phyloP scores from a whole-genome alignment of 2,888 invertebrate species.

The Drosophila multiciliata region DNA sequence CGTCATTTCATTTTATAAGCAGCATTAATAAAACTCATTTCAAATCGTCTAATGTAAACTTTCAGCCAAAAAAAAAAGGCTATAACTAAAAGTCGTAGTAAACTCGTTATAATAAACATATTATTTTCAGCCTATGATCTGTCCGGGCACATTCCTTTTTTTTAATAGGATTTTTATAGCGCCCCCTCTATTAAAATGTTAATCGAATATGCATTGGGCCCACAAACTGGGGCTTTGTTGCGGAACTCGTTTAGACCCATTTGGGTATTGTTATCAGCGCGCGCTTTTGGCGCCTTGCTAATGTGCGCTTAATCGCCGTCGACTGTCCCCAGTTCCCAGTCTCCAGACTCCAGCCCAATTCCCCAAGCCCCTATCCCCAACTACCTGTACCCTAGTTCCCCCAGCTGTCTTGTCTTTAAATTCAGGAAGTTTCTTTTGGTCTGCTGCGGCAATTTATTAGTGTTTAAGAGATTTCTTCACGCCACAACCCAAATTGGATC shows the following conservation, averaged over 20 bases:
- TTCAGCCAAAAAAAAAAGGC: constrained; percentile 12
- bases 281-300: constrained; percentile 78
- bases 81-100: constrained; percentile 6
- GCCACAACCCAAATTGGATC: constrained; percentile 48
- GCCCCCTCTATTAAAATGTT: constrained; percentile 74
- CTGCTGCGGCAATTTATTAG: constrained; percentile 68
- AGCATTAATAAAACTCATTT: constrained; percentile 19
- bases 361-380: constrained; percentile 6
- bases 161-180: constrained; percentile 74
- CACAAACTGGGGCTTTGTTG: constrained; percentile 47
- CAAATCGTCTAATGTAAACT: constrained; percentile 35
- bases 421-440: constrained; percentile 69
- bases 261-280: constrained; percentile 60
- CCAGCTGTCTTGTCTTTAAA: constrained; percentile 42
- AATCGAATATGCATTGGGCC: constrained; percentile 45
- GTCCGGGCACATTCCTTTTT: constrained; percentile 36
- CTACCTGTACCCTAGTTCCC: constrained; percentile 17
- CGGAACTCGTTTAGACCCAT: constrained; percentile 64
- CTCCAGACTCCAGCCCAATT: constrained; percentile 15
- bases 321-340: constrained; percentile 4
- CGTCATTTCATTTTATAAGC: constrained; percentile 50
- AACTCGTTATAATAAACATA: constrained; percentile 44
- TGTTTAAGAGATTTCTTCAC: constrained; percentile 76
- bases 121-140: constrained; percentile 1
- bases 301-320: constrained; percentile 71